Evolutionary conservation across 2,888 invertebrate genomes (phyloP), one percentile per base, ranked within the genome.

Genomic region (Troides helena): DNA sequence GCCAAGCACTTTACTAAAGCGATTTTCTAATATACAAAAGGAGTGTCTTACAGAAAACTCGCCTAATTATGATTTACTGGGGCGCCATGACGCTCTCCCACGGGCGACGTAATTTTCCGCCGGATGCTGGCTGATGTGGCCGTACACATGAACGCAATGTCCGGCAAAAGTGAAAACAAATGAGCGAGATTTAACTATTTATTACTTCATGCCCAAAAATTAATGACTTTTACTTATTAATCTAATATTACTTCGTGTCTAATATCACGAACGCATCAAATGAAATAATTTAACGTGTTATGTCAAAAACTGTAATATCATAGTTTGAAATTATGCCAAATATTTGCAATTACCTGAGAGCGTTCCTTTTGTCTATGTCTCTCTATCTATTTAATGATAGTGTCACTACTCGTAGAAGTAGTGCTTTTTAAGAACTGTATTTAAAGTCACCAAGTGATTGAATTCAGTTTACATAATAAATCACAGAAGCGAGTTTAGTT

Each of bases 101-200:
- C 67, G 50, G 67, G 57, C 67, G 64, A 62, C 67, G 70, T 65
- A 65, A 67, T 65, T 71, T 61, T 65, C 65, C 69, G 23, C 43
- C 59, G 60, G 36, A 65, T 43, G 21, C 67, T 61, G 23, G 57
- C 58, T 17, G 69, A 62, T 30, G 30, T 30, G 5, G 43, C 60
- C 21, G 60, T 50, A 65, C 70, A 63, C 60, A 64, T 36, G 63
- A 59, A 2, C 60, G 59, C 85, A 81, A 85, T 84, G 86, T 85
- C 82, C 83, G 78, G 80, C 81, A 81, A 86, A 88, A 89, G 89
- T 90, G 89, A 90, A 90, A 90, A 90, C 90, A 89, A 91, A 90
- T 90, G 85, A 89, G 25, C 43, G 57, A 56, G 85, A 83, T 85
- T 90, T 91, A 92, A 92, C 90, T 88, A 90, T 90, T 90, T 90